Percentiles rank a stretch among this genome's conserved stretches.
Evolutionary conservation across 2,888 invertebrate genomes (phyloP).

Genomic region (Cabera pusaria): DNA sequence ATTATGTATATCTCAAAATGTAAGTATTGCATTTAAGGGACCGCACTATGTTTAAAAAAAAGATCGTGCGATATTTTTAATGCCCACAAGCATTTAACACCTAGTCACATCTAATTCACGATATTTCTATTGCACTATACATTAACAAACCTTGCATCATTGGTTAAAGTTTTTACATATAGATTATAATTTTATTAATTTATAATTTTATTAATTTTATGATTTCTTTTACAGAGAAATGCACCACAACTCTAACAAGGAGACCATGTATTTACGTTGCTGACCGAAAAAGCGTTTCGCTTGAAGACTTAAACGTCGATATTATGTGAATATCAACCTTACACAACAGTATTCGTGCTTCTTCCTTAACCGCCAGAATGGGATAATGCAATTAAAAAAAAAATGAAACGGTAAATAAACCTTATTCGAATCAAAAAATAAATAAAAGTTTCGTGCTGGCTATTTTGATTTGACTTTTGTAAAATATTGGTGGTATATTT

Average conservation of each 20-base stretch:
- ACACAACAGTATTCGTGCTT: constrained; percentile 80
- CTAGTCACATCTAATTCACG: neutral
- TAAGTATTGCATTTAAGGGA: constrained; percentile 35
- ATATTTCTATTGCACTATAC: neutral
- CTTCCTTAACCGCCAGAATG: constrained; percentile 75
- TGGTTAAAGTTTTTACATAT: constrained; percentile 1
- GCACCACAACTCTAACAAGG: constrained; percentile 70
- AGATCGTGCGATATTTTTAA: constrained; percentile 56
- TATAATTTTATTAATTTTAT: neutral
- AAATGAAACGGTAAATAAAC: constrained; percentile 23
- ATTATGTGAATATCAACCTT: constrained; percentile 48
- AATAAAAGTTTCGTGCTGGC: constrained; percentile 21
- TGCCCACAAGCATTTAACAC: constrained; percentile 58
- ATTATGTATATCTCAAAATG: too few relatives aligned
- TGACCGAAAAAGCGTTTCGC: constrained; percentile 47
- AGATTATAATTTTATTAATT: neutral
- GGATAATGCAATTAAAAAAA: constrained; percentile 62
- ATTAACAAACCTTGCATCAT: constrained; percentile 18
- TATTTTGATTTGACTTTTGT: too few relatives aligned
- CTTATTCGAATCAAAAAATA: constrained; percentile 14
- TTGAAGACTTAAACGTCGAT: constrained; percentile 29
- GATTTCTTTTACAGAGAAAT: constrained; percentile 68
- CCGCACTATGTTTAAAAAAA: constrained; percentile 42
- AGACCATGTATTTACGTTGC: constrained; percentile 72
- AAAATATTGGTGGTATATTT: too few relatives aligned